These are phyloP conservation scores for Triops longicaudatus DNA, from an alignment of 1,140 invertebrate species.

Conservation along the genomic window DNA sequence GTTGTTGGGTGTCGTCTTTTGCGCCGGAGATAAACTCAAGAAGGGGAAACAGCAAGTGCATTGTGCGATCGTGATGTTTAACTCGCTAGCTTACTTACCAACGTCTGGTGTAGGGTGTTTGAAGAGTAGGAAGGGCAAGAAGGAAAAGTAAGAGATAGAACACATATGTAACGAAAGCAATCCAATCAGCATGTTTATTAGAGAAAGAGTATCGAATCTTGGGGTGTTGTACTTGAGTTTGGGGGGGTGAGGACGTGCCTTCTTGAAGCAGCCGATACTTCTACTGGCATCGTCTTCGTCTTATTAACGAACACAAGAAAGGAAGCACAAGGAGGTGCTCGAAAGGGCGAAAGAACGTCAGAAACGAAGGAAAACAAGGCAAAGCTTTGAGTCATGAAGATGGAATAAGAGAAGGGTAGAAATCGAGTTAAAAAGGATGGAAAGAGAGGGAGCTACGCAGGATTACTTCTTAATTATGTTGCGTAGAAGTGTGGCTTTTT, in stretches of 20 bases:
- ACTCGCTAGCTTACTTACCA: not conserved
- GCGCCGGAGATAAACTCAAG: not conserved
- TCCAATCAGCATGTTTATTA: not conserved
- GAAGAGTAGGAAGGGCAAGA: not conserved
- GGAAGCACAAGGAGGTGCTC: not conserved
- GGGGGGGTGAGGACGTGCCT: not conserved
- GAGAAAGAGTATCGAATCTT: not conserved
- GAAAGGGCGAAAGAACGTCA: not conserved
- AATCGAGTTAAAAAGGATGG: not conserved
- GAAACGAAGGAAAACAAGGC: not conserved
- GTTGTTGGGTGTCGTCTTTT: not conserved
- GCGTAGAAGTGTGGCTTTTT: not conserved
- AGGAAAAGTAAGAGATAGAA: not conserved
- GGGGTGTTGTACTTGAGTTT: not conserved
- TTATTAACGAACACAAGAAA: not conserved
- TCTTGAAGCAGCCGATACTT: not conserved
- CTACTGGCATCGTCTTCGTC: not conserved
- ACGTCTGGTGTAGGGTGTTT: not conserved
- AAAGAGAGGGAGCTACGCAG: not conserved
- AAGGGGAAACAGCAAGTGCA: not conserved
- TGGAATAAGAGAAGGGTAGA: too few relatives aligned
- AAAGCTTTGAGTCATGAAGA: not conserved
- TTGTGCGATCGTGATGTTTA: not conserved
- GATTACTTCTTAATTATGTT: slow-evolving; percentile 7
- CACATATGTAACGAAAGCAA: not conserved